Base-by-base conservation (phyloP, 2,113 vertebrate genomes). In the Oreotrochilus melanogaster region DNA sequence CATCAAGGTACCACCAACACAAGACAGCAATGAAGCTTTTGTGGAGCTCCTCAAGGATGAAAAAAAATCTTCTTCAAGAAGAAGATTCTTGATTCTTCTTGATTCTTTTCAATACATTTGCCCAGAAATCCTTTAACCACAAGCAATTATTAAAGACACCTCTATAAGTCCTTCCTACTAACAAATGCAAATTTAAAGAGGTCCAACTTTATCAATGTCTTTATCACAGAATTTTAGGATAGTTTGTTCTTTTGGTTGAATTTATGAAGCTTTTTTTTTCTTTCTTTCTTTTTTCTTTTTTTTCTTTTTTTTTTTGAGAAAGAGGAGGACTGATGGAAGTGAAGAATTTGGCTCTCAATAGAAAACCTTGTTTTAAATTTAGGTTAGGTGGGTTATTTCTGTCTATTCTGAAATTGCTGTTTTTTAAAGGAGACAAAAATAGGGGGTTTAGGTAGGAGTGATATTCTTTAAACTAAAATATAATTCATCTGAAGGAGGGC, bases 381-480 rank as follows among this genome's bases (percentile, higher is more conserved):
- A 66, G 78, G 87, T 88, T 94, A 65, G 39, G 62, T 69, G 75
- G 87, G 73, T 50, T 95, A 92, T 95, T 96, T 87, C 62, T 54
- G 81, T 54, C 81, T 95, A 42, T 78, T 78, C 91, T 72, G 45
- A 92, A 96, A 89, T 12, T 25, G 17, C 54, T 91, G 18, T 61
- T 92, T 94, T 43, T 92, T 73, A 73, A 5, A 85, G n/a, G 39
- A 57, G 78, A 75, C n/a, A 95, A 97, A 96, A 97, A 96, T 95
- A 95, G 91, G 28, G 39, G 33, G 47, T 88, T 82, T 66, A 95
- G 85, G 95, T 97, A 95, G 91, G 89, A 96, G 96, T 92, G 73
- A 86, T 88, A 89, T 47, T 95, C 93, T 93, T 81, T 47, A 53
- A 89, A 92, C 80, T 47, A 53, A 89, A 92, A 76, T 78, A 79